phyloP scores from a whole-genome alignment of 1,140 invertebrate species.

The Bemisia tabaci region DNA sequence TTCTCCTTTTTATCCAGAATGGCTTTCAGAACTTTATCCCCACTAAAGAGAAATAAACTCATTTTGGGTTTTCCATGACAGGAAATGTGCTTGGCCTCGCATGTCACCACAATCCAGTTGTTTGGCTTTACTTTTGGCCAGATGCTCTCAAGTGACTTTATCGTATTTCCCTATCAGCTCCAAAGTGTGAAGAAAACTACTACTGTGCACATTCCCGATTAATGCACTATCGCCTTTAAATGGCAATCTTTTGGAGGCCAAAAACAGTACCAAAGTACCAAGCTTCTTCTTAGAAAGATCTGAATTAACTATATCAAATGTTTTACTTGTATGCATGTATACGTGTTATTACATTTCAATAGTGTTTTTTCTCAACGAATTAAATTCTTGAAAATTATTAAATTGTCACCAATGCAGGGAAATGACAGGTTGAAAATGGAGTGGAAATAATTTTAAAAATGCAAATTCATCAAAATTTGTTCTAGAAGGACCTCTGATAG shows the following conservation, averaged over 20 bases:
- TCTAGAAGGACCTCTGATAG: no score
- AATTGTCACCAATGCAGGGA: no score
- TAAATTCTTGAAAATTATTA: no score
- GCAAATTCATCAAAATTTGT: no score
- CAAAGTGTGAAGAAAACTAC: conserved; percentile 21
- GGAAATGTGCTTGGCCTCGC: conserved; percentile 11
- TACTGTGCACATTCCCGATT: conserved; percentile 18
- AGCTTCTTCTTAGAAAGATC: no score
- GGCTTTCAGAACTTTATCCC: conserved; percentile 13
- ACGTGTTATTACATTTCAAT: no score
- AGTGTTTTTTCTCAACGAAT: no score
- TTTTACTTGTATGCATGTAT: no score
- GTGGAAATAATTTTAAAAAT: no score
- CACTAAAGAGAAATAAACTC: conserved; percentile 18
- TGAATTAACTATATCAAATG: no score
- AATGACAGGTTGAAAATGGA: no score
- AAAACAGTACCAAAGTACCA: conserved; percentile 18
- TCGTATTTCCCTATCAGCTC: conserved; percentile 21
- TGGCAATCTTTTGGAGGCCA: conserved; percentile 21
- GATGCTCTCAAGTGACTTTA: conserved; percentile 20
- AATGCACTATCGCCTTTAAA: conserved; percentile 20
- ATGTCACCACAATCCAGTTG: no score
- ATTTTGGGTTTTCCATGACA: conserved; percentile 17
- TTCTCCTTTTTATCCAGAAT: conserved; percentile 16
- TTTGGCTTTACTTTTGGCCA: conserved; percentile 5